These are phyloP conservation scores for Scortum barcoo DNA, from an alignment of 2,113 vertebrate genomes.

Conservation along the genomic window DNA sequence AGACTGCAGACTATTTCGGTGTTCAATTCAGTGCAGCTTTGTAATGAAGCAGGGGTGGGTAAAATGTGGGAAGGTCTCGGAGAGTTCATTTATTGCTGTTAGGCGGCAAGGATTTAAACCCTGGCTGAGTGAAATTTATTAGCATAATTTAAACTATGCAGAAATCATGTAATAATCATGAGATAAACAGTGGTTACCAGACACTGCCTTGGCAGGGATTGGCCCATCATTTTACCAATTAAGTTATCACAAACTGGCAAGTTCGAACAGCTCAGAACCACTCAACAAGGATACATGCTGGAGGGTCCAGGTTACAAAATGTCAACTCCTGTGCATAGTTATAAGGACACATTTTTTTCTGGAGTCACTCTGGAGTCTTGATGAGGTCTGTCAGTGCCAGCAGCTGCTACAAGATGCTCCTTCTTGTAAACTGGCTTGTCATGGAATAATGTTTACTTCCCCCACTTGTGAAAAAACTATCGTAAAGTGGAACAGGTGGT, in stretches of 20 bases:
- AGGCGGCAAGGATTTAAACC: conserved; percentile 24
- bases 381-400: neutral
- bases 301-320: too few relatives aligned
- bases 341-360: too few relatives aligned
- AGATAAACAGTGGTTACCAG: conserved; percentile 9
- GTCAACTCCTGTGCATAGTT: too few relatives aligned
- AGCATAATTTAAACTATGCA: conserved; percentile 3
- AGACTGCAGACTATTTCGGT: conserved; percentile 70
- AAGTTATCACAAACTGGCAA: conserved; percentile 14
- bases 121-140: conserved; percentile 6
- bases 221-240: conserved; percentile 14
- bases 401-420: neutral
- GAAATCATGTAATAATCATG: conserved; percentile 11
- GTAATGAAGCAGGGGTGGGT: conserved; percentile 42
- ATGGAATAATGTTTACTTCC: neutral
- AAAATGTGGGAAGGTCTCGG: conserved; percentile 59
- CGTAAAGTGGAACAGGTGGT: conserved; percentile 10
- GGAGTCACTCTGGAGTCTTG: neutral
- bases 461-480: conserved; percentile 2
- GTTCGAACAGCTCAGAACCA: conserved; percentile 4
- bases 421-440: neutral
- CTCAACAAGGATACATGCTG: neutral
- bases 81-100: conserved; percentile 58
- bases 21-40: conserved; percentile 54
- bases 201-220: conserved; percentile 6